phyloP scores from a whole-genome alignment of 2,797 vertebrate genomes.

The Falco biarmicus region DNA sequence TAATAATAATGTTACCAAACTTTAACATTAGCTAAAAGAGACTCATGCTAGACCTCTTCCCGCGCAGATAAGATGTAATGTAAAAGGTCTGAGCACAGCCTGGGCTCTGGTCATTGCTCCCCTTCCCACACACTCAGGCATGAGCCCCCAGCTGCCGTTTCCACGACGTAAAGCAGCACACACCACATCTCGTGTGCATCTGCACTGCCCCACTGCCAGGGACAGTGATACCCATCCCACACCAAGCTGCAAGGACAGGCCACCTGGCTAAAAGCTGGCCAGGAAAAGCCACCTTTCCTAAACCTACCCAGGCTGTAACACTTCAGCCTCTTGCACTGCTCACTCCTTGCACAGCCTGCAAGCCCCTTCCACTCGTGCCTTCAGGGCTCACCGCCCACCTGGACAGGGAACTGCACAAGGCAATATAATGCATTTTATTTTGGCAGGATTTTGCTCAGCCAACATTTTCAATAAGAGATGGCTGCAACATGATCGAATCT shows the following conservation, averaged over 20 bases:
- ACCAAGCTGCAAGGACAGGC: background rate
- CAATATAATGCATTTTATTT: background rate
- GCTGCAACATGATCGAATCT: background rate
- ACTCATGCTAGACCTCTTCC: background rate
- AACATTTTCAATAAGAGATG: background rate
- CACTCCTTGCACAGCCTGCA: background rate
- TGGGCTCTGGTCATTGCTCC: background rate
- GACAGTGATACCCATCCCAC: fast-evolving
- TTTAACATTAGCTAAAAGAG: background rate
- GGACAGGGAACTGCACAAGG: background rate
- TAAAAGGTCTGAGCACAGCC: background rate
- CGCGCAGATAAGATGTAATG: background rate
- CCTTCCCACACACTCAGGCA: background rate
- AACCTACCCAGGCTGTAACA: background rate
- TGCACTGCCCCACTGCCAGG: fast-evolving
- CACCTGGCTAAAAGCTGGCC: background rate
- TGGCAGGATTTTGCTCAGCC: background rate
- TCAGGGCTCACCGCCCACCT: background rate
- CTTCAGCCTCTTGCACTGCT: background rate
- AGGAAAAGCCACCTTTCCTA: background rate
- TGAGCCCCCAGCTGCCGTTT: background rate
- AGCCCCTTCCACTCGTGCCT: background rate
- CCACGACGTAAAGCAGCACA: fast-evolving
- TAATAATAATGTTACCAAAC: background rate
- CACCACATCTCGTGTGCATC: fast-evolving